Evolutionary conservation across 2,797 vertebrate genomes (phyloP), one percentile per base, ranked within the genome.

Genomic region (Pagetopsis macropterus): DNA sequence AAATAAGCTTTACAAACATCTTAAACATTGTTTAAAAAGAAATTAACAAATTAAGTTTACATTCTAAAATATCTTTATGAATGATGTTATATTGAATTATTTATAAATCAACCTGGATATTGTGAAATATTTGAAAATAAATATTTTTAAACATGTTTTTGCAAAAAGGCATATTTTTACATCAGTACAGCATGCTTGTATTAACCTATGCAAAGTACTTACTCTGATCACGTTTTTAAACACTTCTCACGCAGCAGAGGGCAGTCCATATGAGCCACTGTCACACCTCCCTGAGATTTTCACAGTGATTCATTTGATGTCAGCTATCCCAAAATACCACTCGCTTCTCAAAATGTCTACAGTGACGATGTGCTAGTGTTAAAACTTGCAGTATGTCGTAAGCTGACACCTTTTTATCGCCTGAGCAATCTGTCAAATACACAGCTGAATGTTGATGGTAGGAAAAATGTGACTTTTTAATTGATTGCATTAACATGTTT

Each of bases 1-100:
- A 91, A 91, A 93, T 89, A 90, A 94, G 92, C 90, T 94, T 95
- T 94, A 92, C 94, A 87, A 79, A 92, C 91, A 91, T 91, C 88
- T 82, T 90, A 91, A 84, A 92, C 82, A 92, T 92, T 91, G 92
- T 93, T 93, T 90, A 74, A 87, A 93, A 92, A 89, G 16, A 91
- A 91, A 91, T 87, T 89, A 87, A 91, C 79, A 84, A 91, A 89
- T 88, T 90, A 85, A 74, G 92, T 94, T 94, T 94, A 93, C 90
- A 91, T 88, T 90, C 84, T 87, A 90, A 91, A 91, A 89, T 82
- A 78, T 85, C 70, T 90, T 90, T 81, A 90, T 89, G 86, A 92
- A 87, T 84, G 84, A 83, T 90, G 78, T 80, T 85, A 84, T 85
- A 86, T 75, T 87, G 76, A 90, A 90, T 86, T 90, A 93, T 91